These are phyloP conservation scores for Diadophis punctatus DNA, from an alignment of 2,113 vertebrate species.

Conservation along the genomic window DNA sequence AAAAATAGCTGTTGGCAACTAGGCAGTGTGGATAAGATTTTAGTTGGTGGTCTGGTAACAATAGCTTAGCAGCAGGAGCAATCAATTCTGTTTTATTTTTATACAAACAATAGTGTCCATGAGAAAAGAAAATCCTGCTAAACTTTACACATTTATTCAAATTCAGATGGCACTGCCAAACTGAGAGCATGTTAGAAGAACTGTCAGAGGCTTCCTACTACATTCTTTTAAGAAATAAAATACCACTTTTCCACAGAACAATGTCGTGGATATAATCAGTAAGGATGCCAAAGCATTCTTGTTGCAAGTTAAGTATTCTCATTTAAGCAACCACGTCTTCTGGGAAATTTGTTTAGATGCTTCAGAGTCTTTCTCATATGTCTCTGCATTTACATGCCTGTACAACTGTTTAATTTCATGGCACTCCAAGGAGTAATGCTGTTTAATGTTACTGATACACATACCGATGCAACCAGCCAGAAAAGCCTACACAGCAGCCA, in stretches of 20 bases:
- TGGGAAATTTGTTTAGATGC: background rate
- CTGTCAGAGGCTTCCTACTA: conserved; percentile 45
- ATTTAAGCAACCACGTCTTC: background rate
- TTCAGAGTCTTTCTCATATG: background rate
- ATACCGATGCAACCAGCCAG: background rate
- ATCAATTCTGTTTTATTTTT: background rate
- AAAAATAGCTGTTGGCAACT: background rate
- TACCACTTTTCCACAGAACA: background rate
- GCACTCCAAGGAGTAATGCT: background rate
- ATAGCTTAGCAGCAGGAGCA: background rate
- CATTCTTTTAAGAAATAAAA: background rate
- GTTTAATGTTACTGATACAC: background rate
- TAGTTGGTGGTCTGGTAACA: background rate
- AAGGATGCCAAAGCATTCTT: background rate
- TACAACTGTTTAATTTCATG: background rate
- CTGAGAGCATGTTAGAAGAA: conserved; percentile 4
- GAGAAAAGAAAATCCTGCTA: background rate
- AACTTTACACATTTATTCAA: conserved; percentile 8
- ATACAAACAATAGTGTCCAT: background rate
- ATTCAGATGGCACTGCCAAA: conserved; percentile 22
- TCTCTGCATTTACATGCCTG: background rate
- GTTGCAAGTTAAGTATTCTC: background rate
- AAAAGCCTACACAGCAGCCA: background rate
- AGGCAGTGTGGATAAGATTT: background rate
- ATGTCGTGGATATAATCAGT: background rate